phyloP scores from a whole-genome alignment of 2,113 vertebrate genomes.

The Geothlypis trichas region DNA sequence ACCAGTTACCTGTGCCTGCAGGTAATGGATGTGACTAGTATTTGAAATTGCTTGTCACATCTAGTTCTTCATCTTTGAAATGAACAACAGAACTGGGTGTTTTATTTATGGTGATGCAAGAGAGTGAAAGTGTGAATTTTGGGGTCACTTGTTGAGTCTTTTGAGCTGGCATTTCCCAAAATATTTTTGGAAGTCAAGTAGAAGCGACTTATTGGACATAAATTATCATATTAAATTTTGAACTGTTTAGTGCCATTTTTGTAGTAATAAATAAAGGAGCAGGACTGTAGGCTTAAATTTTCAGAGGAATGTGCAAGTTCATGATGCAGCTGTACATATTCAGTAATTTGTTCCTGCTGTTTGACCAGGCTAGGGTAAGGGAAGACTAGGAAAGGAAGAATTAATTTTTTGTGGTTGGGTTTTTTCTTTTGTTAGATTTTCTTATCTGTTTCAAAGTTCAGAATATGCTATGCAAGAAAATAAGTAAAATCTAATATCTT shows the following conservation, averaged over 20 bases:
- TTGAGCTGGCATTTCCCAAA: neutral
- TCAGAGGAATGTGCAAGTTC: neutral
- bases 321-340: neutral
- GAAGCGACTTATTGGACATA: neutral
- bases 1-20: neutral
- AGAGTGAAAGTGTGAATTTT: neutral
- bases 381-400: neutral
- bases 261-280: neutral
- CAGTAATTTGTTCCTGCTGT: neutral
- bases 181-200: neutral
- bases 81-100: neutral
- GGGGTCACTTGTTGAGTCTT: neutral
- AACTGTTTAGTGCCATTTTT: neutral
- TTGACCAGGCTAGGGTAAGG: neutral
- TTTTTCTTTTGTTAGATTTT: neutral
- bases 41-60: neutral
- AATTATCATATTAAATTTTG: neutral
- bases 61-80: neutral
- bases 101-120: neutral
- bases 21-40: neutral
- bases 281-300: neutral
- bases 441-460: neutral
- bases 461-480: constrained; percentile 44
- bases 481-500: neutral
- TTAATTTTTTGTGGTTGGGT: neutral